Evolutionary conservation across 2,888 invertebrate species (phyloP), one percentile per base, ranked within the genome.

Genomic region (Nemotelus nigrinus): DNA sequence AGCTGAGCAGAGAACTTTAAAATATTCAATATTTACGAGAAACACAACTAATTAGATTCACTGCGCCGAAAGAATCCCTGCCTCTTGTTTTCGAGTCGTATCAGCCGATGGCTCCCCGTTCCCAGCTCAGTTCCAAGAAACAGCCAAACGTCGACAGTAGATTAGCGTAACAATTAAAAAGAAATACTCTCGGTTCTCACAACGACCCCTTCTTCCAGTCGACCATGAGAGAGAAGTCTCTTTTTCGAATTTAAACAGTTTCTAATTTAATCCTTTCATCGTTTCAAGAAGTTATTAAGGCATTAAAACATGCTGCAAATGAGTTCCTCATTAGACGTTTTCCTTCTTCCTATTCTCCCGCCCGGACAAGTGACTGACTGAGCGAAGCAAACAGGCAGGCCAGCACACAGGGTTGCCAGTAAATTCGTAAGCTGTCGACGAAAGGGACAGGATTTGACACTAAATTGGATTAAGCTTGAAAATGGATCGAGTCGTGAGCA

Each of bases 301-400:
- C 74, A 74, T 74, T 74, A 74, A 74, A 74, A 74, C 74, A 74
- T 74, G 74, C 63, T 74, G 74, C 74, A 74, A 74, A 74, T 74
- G 60, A 74, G 74, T 74, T 74, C 60, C 60, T 74, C 74, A 74
- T 74, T 74, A 74, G 74, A 43, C 25, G 25, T 25, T 25, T 25
- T 25, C 25, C 25, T 25, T 25, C 25, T 25, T 25, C 25, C 25
- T 25, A 0, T 25, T 25, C 68, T 68, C 41, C 25, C 63, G 63
- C 25, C 25, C 25, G 25, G 25, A 25, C 25, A 25, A 25, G 25
- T 25, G 25, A 25, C 25, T 25, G 3, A 25, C 43, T 43, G 63
- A 63, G 25, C 25, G 57, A 10, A 25, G n/a, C 57, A 4, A 10
- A 10, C 25, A 10, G 57, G n/a, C 25, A n/a, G 5, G 57, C 57